Conservation (phyloP, 2,888 invertebrate genomes). For the Notocelia uddmanniana region DNA sequence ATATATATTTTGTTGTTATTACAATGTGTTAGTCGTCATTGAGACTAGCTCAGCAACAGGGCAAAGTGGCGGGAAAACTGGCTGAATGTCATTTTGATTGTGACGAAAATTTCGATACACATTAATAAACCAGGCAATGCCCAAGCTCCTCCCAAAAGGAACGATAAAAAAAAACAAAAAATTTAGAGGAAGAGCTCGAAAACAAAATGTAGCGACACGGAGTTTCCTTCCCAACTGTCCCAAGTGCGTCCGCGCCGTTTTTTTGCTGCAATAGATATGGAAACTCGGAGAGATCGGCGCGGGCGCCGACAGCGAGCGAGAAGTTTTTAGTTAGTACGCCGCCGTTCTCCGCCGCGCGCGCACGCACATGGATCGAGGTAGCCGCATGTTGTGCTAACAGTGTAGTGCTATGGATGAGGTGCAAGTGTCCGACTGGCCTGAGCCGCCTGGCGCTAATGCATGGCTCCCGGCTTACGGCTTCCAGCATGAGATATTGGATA, state of each 20-base stretch:
- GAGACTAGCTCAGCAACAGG: no score
- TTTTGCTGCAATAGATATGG: conserved; percentile 69
- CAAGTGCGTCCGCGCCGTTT: conserved; percentile 50
- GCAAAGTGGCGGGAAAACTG: no score
- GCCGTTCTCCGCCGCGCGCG: conserved; percentile 76
- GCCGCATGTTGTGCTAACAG: conserved; percentile 81
- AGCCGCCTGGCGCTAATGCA: conserved; percentile 89
- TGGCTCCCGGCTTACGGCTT: conserved; percentile 93
- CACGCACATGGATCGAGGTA: conserved; percentile 79
- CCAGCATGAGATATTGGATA: conserved; percentile 88
- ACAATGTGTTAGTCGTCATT: no score
- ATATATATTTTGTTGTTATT: no score
- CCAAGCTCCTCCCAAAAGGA: no score
- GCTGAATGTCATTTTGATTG: no score
- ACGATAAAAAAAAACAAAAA: no score
- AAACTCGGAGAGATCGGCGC: conserved; percentile 75
- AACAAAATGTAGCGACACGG: background rate
- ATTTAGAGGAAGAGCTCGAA: no score
- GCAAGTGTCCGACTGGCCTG: conserved; percentile 89
- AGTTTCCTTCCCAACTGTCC: conserved; percentile 36
- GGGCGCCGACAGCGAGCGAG: conserved; percentile 59
- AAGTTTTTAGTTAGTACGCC: conserved; percentile 61
- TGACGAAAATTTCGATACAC: no score
- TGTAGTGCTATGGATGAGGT: conserved; percentile 87
- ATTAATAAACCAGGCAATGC: no score